Base-by-base conservation (phyloP, 2,797 vertebrate species). In the Limosa lapponica region DNA sequence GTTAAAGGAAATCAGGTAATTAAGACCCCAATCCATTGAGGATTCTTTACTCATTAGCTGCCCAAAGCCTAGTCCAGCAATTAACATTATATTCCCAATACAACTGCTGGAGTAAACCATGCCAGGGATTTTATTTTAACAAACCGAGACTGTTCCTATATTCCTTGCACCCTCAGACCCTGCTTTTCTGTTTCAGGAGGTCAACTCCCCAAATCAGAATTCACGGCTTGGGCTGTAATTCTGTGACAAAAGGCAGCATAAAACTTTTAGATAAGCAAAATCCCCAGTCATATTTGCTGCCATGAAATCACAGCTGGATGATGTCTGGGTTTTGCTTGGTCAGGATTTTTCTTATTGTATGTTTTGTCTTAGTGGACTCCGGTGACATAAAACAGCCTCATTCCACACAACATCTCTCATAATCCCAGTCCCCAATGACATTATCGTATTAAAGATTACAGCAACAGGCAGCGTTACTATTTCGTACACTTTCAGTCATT, bases 1-100 rank as follows among this genome's bases (percentile, higher is more conserved):
- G 94, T 94, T 96, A 96, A 92, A 95, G 90, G 30, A 95, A 93
- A 92, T 92, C 88, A 82, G 88, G 88, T 96, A 95, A 96, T 97
- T 96, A 96, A 97, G 51, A 72, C 81, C 86, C 36, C 62, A 73
- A 10, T 82, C 92, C 71, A 46, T 15, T 62, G 92, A 96, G 80
- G 70, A 59, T 90, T 80, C 86, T 80, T 95, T 87, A 44, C 62
- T 97, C 90, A 93, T 97, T 97, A 96, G 44, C 90, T 96, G 93
- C 55, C 94, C 94, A 95, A 93, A 95, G 51, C 83, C 32, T 93
- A 48, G 90, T 90, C 86, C 93, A 90, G 52, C 71, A 90, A 93
- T 95, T 95, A 96, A 85, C 37, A 41, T 71, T 34, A 19, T 90
- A 91, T 91, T 95, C 96, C 88, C 83, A 80, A 17, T 9, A 16